Evolutionary conservation across 2,113 vertebrate genomes (phyloP).

Genomic region (Acrocephalus kingi): DNA sequence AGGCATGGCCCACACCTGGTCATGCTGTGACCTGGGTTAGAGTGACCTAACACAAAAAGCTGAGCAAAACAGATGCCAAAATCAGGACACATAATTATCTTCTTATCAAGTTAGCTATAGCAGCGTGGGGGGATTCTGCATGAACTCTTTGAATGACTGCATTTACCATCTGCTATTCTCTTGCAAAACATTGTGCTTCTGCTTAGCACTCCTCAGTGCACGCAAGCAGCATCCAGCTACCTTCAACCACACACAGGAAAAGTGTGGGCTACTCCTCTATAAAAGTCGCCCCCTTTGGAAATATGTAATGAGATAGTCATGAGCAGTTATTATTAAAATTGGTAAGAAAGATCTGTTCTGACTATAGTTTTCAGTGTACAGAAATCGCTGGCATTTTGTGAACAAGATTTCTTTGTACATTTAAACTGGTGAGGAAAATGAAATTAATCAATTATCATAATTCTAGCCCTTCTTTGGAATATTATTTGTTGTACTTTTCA

Average conservation of each 20-base stretch:
- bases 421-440: background rate
- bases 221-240: background rate
- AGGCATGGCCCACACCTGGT: background rate
- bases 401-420: background rate
- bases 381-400: background rate
- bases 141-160: background rate
- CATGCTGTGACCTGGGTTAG: background rate
- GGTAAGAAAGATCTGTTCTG: background rate
- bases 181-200: background rate
- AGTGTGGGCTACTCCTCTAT: background rate
- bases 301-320: background rate
- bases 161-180: slow-evolving; percentile 32
- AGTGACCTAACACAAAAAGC: background rate
- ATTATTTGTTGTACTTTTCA: background rate
- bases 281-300: background rate
- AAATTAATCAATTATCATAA: background rate
- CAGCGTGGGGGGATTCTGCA: background rate
- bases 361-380: background rate
- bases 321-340: background rate
- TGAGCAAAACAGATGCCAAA: slow-evolving; percentile 26
- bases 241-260: background rate
- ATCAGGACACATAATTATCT: slow-evolving; percentile 16
- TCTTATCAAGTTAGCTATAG: background rate
- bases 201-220: background rate
- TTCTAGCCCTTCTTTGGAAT: background rate